These are phyloP conservation scores for Periophthalmus magnuspinnatus DNA, from an alignment of 2,797 vertebrate species.

Conservation along the genomic window DNA sequence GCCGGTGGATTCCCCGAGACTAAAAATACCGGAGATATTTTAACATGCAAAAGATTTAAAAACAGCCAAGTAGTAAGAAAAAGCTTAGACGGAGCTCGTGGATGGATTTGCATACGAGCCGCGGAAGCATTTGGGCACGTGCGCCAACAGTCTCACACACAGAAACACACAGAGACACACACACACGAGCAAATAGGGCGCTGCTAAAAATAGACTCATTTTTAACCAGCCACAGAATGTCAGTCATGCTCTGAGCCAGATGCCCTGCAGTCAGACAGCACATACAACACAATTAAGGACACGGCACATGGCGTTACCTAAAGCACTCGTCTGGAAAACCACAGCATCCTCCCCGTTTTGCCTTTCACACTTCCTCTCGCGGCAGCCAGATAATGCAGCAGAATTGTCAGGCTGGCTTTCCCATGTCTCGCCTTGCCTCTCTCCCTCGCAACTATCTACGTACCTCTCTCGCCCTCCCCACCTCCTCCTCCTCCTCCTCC, in stretches of 20 bases:
- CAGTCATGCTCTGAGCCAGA: constrained; percentile 21
- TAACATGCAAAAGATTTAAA: constrained; percentile 21
- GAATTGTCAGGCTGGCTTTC: constrained; percentile 80
- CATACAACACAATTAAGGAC: constrained; percentile 4
- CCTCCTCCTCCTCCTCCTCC: constrained; percentile 17
- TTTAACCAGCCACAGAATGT: constrained; percentile 20
- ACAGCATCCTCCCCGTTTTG: constrained; percentile 57
- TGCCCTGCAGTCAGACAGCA: constrained; percentile 22
- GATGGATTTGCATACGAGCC: constrained; percentile 17
- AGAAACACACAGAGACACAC: not conserved
- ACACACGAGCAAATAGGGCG: not conserved
- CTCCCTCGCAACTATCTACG: constrained; percentile 38
- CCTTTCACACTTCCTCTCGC: constrained; percentile 66
- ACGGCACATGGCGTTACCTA: constrained; percentile 50
- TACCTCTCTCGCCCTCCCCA: constrained; percentile 26
- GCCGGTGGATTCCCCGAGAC: constrained; percentile 9
- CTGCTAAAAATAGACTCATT: constrained; percentile 26
- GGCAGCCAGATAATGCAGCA: constrained; percentile 81
- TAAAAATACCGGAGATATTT: constrained; percentile 8
- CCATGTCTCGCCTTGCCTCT: constrained; percentile 50
- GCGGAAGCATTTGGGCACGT: constrained; percentile 10
- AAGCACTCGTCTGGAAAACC: constrained; percentile 27
- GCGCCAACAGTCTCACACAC: not conserved
- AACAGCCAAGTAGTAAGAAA: not conserved
- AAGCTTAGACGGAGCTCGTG: constrained; percentile 15